Conservation (phyloP, 2,888 invertebrate species). For the Machimus rusticus region DNA sequence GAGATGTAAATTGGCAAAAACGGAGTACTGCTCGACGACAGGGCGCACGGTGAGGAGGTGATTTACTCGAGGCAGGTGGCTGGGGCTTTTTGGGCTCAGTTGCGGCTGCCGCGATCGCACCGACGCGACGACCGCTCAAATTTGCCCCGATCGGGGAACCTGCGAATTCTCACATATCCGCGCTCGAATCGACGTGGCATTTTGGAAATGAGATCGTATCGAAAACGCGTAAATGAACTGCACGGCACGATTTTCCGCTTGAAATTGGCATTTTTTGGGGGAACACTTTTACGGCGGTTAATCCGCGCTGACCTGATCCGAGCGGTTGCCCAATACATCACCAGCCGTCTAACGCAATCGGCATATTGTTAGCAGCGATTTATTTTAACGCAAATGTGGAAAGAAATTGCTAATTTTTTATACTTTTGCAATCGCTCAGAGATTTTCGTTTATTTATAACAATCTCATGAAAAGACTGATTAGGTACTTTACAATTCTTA, state of each 20-base stretch:
- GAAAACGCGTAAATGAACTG: background rate
- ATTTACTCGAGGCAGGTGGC: background rate
- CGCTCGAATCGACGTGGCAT: background rate
- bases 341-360: background rate
- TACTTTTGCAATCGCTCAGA: no score
- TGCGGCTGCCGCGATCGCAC: background rate
- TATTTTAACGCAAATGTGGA: background rate
- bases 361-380: background rate
- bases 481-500: no score
- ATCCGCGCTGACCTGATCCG: background rate
- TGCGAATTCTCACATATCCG: background rate
- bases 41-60: background rate
- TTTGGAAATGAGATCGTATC: conserved; percentile 17
- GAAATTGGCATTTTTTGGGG: background rate
- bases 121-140: background rate
- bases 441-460: no score
- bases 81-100: background rate
- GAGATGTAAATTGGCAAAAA: conserved; percentile 16
- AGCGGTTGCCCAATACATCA: background rate
- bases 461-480: no score
- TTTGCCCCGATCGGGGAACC: background rate
- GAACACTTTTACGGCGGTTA: background rate
- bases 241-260: background rate
- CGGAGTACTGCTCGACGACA: background rate
- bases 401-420: background rate